Conservation (phyloP, 2,797 vertebrate species). For the Manis crassicaudata region DNA sequence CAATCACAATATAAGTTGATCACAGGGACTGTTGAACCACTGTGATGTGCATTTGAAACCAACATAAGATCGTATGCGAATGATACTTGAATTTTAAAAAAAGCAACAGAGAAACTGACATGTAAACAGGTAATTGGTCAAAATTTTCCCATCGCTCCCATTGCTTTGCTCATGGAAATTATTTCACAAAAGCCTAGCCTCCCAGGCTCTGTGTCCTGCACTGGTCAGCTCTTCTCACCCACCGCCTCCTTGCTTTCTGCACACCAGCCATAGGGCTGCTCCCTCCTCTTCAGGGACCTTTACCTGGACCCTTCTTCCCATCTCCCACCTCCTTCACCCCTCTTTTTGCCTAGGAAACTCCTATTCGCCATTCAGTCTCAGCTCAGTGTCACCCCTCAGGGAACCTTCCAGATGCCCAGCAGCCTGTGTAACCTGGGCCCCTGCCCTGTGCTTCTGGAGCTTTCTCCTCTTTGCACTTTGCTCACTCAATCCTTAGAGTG, state of each 20-base stretch:
- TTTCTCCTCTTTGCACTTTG: neutral
- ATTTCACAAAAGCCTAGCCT: neutral
- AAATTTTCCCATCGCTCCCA: neutral
- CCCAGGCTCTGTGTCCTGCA: neutral
- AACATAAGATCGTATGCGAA: too few species aligned
- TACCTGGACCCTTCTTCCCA: neutral
- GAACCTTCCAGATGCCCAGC: neutral
- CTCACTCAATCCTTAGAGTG: too few species aligned
- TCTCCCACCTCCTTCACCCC: neutral
- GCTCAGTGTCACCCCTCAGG: neutral
- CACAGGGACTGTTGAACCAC: too few species aligned
- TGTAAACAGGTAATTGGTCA: neutral
- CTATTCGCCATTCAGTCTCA: neutral
- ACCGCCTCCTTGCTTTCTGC: neutral
- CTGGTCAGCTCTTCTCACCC: neutral
- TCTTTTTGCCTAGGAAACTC: neutral
- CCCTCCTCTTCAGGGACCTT: neutral
- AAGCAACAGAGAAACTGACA: neutral
- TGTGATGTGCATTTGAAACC: too few species aligned
- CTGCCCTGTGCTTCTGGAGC: neutral
- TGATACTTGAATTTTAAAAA: too few species aligned
- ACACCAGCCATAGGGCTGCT: neutral
- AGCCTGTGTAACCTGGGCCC: fast-evolving
- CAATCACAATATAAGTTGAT: too few species aligned
- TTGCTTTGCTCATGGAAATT: neutral